A percentile compares a stretch with the other conserved stretches of the same genome.
Conservation (phyloP, 2,888 invertebrate species). For the Watsonalla binaria region DNA sequence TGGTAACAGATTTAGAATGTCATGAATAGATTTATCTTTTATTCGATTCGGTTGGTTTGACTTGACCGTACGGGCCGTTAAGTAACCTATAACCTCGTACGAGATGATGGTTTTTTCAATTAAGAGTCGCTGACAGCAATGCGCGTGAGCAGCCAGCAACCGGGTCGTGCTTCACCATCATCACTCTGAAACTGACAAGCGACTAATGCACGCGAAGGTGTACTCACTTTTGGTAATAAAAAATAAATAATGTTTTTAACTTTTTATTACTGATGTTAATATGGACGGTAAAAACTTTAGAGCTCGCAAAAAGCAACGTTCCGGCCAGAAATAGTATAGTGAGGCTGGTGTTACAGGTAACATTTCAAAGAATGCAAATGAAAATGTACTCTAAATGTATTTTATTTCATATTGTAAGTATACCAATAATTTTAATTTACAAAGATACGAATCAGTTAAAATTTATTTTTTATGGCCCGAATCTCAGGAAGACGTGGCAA, state of each 20-base stretch:
- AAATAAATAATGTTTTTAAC: constrained; percentile 16
- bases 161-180: constrained; percentile 48
- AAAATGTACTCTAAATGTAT: not conserved
- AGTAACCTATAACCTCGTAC: constrained; percentile 33
- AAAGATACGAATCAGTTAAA: not conserved
- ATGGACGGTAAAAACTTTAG: not conserved
- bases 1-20: constrained; percentile 60
- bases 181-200: constrained; percentile 47
- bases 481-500: not conserved
- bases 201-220: constrained; percentile 56
- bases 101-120: constrained; percentile 25
- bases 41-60: constrained; percentile 13
- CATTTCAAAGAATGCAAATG: not conserved
- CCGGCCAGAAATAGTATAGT: not conserved
- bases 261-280: not conserved
- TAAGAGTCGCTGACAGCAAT: constrained; percentile 49
- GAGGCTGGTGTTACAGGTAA: not conserved
- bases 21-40: constrained; percentile 47
- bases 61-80: constrained; percentile 14
- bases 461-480: not conserved
- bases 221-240: constrained; percentile 16
- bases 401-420: not conserved
- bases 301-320: not conserved
- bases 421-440: not conserved
- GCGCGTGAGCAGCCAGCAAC: constrained; percentile 26